phyloP scores from a whole-genome alignment of 2,797 vertebrate genomes.

The Lepilemur septentrionalis region DNA sequence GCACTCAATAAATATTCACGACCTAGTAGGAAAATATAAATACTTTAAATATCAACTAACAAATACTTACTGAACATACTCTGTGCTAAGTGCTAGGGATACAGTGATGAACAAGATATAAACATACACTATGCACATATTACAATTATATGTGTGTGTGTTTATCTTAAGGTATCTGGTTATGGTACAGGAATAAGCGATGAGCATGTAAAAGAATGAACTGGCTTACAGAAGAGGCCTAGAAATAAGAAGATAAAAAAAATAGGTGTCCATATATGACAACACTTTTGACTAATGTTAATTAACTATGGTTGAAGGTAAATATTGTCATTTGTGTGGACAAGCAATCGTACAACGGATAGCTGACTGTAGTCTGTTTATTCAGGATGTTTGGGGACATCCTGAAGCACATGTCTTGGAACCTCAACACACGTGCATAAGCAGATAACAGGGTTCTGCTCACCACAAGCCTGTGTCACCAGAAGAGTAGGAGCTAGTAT shows the following conservation, averaged over 20 bases:
- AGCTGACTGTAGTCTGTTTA: background rate
- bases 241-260: background rate
- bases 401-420: background rate
- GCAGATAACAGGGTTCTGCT: background rate
- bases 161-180: background rate
- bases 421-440: background rate
- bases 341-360: background rate
- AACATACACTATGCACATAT: background rate
- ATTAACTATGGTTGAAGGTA: background rate
- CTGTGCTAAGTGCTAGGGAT: background rate
- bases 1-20: background rate
- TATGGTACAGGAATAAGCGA: background rate
- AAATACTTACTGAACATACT: background rate
- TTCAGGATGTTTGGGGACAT: background rate
- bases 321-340: background rate
- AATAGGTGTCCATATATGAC: background rate
- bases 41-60: background rate
- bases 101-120: background rate
- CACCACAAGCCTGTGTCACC: background rate
- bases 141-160: background rate
- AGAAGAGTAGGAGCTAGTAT: background rate
- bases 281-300: slow-evolving; percentile 9
- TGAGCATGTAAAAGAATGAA: background rate
- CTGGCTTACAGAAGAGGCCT: background rate
- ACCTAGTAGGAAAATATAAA: background rate